Evolutionary conservation across 1,140 invertebrate species (phyloP), one percentile per base, ranked within the genome.

Genomic region (Catajapyx aquilonaris): DNA sequence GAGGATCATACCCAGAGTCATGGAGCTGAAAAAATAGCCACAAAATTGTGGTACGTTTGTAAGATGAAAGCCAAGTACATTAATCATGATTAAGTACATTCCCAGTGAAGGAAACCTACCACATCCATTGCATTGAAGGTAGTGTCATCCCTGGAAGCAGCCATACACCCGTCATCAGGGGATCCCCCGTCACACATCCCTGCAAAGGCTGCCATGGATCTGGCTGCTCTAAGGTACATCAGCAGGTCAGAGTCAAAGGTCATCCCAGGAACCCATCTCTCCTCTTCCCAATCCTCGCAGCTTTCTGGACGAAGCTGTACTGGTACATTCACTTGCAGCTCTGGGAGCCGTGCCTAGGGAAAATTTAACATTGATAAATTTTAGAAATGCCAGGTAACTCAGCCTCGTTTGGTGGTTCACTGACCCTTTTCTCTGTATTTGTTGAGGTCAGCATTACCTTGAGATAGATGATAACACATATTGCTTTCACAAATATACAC

Each of bases 121-220:
- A 85, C 83, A 58, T 93, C 83, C 50, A 95, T 68, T 45, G 93
- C 90, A 65, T 94, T 95, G 51, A 94, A 90, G 49, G 91, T 96
- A 35, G 90, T 97, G 57, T 94, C 88, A 65, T 97, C 91, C 56
- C 86, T 65, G 46, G 84, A 87, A 48, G 90, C 91, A 41, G 90
- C 88, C 51, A 86, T 72, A 66, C 86, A 93, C 53, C 90, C 87
- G 63, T 96, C 91, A 59, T 94, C 87, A 10, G 85, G 81, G 42
- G 86, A 85, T 44, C 88, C 90, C 39, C 90, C 88, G 68, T 95
- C 88, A 73, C 90, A 95, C 85, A 95, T 94, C 48, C 88, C 83
- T 45, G 78, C 79, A 65, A 94, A 95, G 34, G 90, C 88, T 48
- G 81, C 81, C 79, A 88, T 86, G 31, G 81, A 94, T 45, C 91